These are phyloP conservation scores for Trichopoda pennipes DNA, from an alignment of 2,888 invertebrate species.

Conservation along the genomic window DNA sequence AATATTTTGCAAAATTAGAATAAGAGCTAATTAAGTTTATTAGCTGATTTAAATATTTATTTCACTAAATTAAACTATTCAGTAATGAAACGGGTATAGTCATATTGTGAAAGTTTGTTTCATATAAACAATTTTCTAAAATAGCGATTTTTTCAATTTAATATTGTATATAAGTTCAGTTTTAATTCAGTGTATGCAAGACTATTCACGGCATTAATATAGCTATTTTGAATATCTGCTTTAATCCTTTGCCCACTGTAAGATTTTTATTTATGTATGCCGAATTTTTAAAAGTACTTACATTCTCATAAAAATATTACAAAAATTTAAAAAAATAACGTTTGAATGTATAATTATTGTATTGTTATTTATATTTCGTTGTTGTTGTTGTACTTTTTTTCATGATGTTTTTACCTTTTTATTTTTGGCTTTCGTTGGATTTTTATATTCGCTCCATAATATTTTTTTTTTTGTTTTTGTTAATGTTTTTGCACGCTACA, in stretches of 20 bases:
- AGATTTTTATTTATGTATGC: conserved; percentile 29
- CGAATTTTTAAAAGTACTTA: conserved; percentile 48
- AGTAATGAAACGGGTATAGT: no score
- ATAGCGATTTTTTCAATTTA: no score
- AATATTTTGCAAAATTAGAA: no score
- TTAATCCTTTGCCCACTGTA: conserved; percentile 5
- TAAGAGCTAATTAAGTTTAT: no score
- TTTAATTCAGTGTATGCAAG: no score
- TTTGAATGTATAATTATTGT: conserved; percentile 35
- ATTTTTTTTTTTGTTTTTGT: conserved; percentile 28
- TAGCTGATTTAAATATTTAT: no score
- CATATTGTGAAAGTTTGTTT: no score
- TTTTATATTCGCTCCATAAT: conserved; percentile 13
- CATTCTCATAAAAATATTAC: conserved; percentile 51
- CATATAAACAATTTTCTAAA: no score
- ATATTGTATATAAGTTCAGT: no score
- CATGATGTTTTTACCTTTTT: conserved; percentile 2
- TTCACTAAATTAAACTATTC: no score
- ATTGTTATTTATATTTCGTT: conserved; percentile 29
- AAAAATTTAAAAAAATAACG: conserved; percentile 22
- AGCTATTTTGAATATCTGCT: not conserved
- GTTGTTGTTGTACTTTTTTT: no score
- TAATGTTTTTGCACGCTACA: conserved; percentile 54
- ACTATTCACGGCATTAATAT: no score
- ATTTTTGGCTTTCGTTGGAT: conserved; percentile 7